Conservation (phyloP, 2,888 invertebrate species). For the Pegoplata infirma region DNA sequence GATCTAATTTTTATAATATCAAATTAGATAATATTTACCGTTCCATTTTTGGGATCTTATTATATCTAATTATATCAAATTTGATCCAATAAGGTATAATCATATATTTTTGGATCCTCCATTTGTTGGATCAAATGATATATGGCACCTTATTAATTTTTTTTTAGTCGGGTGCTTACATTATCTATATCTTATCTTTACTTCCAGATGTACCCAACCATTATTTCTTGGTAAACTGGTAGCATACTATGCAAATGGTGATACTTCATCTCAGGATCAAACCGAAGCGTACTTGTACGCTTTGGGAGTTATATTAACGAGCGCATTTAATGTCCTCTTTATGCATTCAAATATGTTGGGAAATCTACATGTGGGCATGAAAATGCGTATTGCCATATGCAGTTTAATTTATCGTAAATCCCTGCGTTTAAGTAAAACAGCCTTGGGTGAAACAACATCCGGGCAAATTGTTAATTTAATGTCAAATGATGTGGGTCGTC, state of each 20-base stretch:
- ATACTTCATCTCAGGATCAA: conserved; percentile 49
- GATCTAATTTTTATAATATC: too few relatives aligned
- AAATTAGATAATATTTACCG: too few relatives aligned
- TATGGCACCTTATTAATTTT: too few relatives aligned
- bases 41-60: too few relatives aligned
- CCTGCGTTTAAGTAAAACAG: conserved; percentile 83
- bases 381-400: conserved; percentile 83
- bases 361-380: conserved; percentile 82
- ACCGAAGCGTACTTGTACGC: conserved; percentile 87
- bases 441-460: conserved; percentile 86
- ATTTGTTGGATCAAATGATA: too few relatives aligned
- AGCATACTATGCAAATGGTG: conserved; percentile 78
- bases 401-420: conserved; percentile 84
- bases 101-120: too few relatives aligned
- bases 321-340: conserved; percentile 85
- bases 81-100: too few relatives aligned
- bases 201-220: conserved; percentile 82
- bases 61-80: too few relatives aligned
- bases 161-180: too few relatives aligned
- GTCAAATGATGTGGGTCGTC: conserved; percentile 93
- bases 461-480: conserved; percentile 91
- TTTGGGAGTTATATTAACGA: conserved; percentile 84
- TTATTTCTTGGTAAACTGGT: conserved; percentile 82
- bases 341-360: conserved; percentile 93
- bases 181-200: too few relatives aligned